A percentile compares a stretch with the other conserved stretches of the same genome.
These are phyloP conservation scores for Micronycteris hirsuta DNA, from an alignment of 2,113 vertebrate species.

Conservation along the genomic window DNA sequence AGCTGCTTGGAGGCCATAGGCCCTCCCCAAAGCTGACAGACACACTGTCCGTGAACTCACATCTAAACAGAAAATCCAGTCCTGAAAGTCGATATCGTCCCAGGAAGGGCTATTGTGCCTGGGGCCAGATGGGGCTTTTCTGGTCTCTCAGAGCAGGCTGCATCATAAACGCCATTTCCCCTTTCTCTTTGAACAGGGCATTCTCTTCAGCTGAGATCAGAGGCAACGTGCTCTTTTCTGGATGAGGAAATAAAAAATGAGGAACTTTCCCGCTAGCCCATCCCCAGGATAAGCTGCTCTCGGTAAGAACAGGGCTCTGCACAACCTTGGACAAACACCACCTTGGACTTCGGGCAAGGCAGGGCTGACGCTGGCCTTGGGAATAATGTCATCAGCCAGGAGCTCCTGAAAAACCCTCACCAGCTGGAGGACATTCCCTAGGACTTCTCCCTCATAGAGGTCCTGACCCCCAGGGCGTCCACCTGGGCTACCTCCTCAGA, in stretches of 20 bases:
- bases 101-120: slow-evolving; percentile 32
- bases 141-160: background rate
- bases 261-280: slow-evolving; percentile 37
- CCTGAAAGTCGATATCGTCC: background rate
- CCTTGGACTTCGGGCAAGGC: background rate
- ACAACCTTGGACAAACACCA: background rate
- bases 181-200: slow-evolving; percentile 58
- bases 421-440: background rate
- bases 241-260: background rate
- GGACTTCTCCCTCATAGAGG: background rate
- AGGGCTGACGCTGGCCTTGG: fast-evolving
- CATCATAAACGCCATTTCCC: slow-evolving; percentile 61
- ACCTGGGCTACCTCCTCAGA: no score
- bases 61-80: background rate
- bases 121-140: slow-evolving; percentile 54
- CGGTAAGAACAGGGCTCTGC: fast-evolving
- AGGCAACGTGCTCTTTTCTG: background rate
- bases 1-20: background rate
- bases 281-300: background rate
- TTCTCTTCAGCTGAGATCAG: slow-evolving; percentile 39
- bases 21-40: background rate
- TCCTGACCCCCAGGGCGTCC: fast-evolving
- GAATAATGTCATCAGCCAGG: background rate
- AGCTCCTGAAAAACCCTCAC: background rate
- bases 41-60: background rate